Evolutionary conservation across 2,113 vertebrate genomes (phyloP).

Genomic region (Phoenicopterus ruber): DNA sequence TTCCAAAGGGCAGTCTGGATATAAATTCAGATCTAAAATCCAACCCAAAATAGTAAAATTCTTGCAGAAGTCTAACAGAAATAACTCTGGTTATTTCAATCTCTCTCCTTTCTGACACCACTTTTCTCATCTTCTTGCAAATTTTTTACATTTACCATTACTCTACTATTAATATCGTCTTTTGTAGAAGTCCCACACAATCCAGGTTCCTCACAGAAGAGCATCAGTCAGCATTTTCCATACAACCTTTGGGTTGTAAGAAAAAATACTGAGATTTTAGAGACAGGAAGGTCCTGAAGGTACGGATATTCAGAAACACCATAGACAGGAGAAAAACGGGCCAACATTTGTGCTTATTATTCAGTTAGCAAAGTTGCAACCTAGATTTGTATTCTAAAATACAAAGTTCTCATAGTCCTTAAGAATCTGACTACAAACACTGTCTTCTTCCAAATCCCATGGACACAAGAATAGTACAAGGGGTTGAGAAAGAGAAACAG

Average conservation of each 20-base stretch:
- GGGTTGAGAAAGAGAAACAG: background rate
- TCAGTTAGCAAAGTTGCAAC: background rate
- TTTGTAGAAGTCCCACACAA: background rate
- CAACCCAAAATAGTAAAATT: background rate
- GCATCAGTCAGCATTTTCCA: background rate
- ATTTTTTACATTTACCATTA: background rate
- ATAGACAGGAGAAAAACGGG: background rate
- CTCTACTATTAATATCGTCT: background rate
- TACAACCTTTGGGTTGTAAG: background rate
- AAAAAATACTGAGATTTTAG: background rate
- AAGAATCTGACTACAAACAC: background rate
- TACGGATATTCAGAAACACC: background rate
- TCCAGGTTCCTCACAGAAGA: background rate
- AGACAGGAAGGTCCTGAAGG: background rate
- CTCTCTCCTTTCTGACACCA: background rate
- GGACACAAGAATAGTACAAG: background rate
- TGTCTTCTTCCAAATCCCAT: background rate
- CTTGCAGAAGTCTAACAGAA: background rate
- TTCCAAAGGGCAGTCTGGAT: background rate
- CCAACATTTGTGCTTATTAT: background rate
- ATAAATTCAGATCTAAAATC: constrained; percentile 1
- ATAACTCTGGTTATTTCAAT: background rate
- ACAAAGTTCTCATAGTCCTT: background rate
- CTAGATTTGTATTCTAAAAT: background rate
- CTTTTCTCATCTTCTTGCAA: background rate